These are phyloP conservation scores for Corydoras maculifer DNA, from an alignment of 2,113 vertebrate genomes.

Conservation along the genomic window DNA sequence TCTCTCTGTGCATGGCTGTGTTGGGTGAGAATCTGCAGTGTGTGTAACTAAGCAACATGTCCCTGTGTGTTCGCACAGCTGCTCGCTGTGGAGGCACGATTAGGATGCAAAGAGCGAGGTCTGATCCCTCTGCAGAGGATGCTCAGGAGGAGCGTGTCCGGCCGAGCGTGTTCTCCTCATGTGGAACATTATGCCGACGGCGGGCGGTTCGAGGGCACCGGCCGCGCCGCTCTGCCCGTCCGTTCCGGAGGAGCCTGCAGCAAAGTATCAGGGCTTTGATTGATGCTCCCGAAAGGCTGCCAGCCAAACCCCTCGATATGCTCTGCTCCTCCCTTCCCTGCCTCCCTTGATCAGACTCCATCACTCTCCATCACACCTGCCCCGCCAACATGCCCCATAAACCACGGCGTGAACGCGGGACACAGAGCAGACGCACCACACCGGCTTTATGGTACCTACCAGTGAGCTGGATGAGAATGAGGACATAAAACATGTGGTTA, in stretches of 20 bases:
- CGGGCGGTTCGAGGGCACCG: not conserved
- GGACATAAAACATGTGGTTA: not conserved
- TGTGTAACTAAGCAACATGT: not conserved
- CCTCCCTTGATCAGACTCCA: not conserved
- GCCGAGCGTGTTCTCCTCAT: not conserved
- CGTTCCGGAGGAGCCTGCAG: not conserved
- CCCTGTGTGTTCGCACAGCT: not conserved
- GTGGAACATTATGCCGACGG: not conserved
- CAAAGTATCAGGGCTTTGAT: not conserved
- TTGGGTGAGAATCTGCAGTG: not conserved
- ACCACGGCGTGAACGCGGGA: slow-evolving; percentile 13
- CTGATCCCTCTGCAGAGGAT: not conserved
- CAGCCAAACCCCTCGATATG: not conserved
- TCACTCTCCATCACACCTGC: not conserved
- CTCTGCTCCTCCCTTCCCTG: not conserved
- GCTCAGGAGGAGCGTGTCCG: not conserved
- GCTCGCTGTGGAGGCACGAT: not conserved
- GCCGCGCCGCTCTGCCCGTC: not conserved
- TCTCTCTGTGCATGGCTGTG: too few relatives aligned
- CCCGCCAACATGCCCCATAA: slow-evolving; percentile 25
- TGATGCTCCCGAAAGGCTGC: not conserved
- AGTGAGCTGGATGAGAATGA: not conserved
- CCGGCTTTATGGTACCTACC: slow-evolving; percentile 14
- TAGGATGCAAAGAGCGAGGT: not conserved
- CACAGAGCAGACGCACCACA: slow-evolving; percentile 23